Percentiles rank a stretch among this genome's conserved stretches.
phyloP scores from a whole-genome alignment of 2,113 vertebrate species.

The Ifrita kowaldi region DNA sequence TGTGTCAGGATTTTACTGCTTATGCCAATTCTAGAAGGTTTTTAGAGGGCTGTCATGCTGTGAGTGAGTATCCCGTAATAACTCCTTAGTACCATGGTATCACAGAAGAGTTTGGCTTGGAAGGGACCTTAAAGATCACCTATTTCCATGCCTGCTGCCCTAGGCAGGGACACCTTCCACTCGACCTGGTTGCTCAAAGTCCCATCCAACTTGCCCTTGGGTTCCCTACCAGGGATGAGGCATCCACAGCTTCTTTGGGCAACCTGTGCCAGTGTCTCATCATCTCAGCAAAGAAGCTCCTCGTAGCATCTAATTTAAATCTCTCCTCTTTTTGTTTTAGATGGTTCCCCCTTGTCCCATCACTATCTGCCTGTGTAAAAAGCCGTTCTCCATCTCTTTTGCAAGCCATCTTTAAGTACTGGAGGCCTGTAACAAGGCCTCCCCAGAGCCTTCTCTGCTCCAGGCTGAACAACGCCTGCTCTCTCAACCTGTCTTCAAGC shows the following conservation, averaged over 20 bases:
- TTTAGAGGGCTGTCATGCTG: neutral
- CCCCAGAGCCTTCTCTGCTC: neutral
- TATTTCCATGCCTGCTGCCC: neutral
- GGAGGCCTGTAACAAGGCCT: neutral
- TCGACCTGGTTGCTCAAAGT: neutral
- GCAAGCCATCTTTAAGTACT: neutral
- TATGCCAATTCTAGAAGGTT: neutral
- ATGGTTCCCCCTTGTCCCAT: neutral
- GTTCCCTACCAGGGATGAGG: neutral
- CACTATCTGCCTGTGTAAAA: neutral
- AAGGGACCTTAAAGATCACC: neutral
- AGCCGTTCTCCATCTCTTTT: neutral
- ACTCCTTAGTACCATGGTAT: neutral
- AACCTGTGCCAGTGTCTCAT: neutral
- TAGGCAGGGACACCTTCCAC: neutral
- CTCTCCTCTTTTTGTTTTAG: neutral
- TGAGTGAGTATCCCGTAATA: neutral
- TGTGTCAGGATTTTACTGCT: neutral
- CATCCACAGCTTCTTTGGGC: neutral
- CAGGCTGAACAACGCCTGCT: fast-evolving
- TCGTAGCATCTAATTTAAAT: neutral
- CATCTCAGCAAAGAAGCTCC: neutral
- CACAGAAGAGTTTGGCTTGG: neutral
- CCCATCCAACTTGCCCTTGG: neutral
- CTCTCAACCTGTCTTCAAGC: neutral